A percentile compares a stretch with the other conserved stretches of the same genome.
Conservation (phyloP, 2,888 invertebrate species). For the Heliconius ethilla region DNA sequence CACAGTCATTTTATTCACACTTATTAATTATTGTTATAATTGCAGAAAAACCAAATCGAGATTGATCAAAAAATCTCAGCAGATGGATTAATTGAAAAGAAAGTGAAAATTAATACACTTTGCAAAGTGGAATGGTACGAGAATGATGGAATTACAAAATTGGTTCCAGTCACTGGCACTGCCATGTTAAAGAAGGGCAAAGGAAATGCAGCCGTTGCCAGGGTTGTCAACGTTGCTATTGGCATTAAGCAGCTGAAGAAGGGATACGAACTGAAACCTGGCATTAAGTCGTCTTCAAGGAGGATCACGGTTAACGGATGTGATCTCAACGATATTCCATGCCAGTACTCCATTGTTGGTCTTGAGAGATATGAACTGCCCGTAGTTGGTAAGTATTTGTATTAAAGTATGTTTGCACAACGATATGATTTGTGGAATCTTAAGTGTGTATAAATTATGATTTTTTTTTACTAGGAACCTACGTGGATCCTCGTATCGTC, state of each 20-base stretch:
- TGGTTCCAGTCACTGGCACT: constrained; percentile 82
- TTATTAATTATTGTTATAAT: constrained; percentile 37
- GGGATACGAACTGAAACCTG: constrained; percentile 84
- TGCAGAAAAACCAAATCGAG: constrained; percentile 77
- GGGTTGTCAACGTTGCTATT: constrained; percentile 82
- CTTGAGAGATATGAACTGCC: constrained; percentile 86
- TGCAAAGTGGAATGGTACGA: constrained; percentile 87
- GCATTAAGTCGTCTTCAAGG: constrained; percentile 83
- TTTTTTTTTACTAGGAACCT: constrained; percentile 81
- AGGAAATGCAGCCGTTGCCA: constrained; percentile 77
- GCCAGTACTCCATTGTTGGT: constrained; percentile 85
- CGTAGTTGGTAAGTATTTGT: constrained; percentile 82
- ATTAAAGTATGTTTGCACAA: neutral
- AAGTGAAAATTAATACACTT: constrained; percentile 82
- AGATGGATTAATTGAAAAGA: constrained; percentile 82
- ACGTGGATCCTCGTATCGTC: constrained; percentile 86
- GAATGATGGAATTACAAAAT: constrained; percentile 82
- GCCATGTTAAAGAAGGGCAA: constrained; percentile 80
- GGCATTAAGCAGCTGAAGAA: constrained; percentile 79
- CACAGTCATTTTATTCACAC: neutral
- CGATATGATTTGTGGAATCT: neutral
- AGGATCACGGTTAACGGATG: constrained; percentile 83
- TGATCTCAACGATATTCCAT: constrained; percentile 85
- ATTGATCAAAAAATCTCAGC: constrained; percentile 71
- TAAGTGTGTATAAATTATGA: constrained; percentile 15